Evolutionary conservation across 1,140 invertebrate genomes (phyloP).

Genomic region (Drosophila tani): DNA sequence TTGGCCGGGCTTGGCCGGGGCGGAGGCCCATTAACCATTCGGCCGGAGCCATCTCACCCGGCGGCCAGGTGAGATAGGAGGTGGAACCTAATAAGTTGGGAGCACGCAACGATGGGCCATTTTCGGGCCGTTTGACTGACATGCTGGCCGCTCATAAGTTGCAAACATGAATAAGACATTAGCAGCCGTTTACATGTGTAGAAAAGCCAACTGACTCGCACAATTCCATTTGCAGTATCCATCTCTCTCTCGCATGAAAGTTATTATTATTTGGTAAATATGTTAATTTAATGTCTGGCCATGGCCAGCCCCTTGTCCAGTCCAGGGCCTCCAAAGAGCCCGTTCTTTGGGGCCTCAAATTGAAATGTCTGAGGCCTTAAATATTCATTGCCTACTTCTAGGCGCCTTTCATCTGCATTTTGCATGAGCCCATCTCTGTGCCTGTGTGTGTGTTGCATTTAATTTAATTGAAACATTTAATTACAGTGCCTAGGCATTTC

Average conservation of each 20-base stretch:
- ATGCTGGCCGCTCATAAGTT: constrained; percentile 46
- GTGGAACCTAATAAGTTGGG: constrained; percentile 68
- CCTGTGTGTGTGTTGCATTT: constrained; percentile 43
- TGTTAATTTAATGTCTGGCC: constrained; percentile 80
- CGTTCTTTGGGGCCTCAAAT: constrained; percentile 34
- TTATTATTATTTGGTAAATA: constrained; percentile 82
- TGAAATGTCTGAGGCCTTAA: constrained; percentile 72
- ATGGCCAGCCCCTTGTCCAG: constrained; percentile 19
- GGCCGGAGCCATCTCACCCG: constrained; percentile 13
- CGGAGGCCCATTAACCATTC: constrained; percentile 27
- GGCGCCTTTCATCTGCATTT: constrained; percentile 39
- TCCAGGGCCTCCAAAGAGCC: neutral
- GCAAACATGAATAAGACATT: constrained; percentile 84
- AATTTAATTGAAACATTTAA: constrained; percentile 78
- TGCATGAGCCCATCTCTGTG: constrained; percentile 31
- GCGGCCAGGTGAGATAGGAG: constrained; percentile 2
- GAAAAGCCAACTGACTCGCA: constrained; percentile 46
- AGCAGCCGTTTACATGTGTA: constrained; percentile 74
- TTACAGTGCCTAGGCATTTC: constrained; percentile 42
- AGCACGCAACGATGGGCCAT: constrained; percentile 75
- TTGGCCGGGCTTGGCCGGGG: constrained; percentile 42
- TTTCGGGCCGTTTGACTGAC: constrained; percentile 32
- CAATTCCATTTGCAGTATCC: constrained; percentile 48
- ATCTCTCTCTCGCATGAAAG: constrained; percentile 39
- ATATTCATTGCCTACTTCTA: constrained; percentile 67